phyloP scores from a whole-genome alignment of 2,113 vertebrate genomes.

The Monarcha castaneiventris region DNA sequence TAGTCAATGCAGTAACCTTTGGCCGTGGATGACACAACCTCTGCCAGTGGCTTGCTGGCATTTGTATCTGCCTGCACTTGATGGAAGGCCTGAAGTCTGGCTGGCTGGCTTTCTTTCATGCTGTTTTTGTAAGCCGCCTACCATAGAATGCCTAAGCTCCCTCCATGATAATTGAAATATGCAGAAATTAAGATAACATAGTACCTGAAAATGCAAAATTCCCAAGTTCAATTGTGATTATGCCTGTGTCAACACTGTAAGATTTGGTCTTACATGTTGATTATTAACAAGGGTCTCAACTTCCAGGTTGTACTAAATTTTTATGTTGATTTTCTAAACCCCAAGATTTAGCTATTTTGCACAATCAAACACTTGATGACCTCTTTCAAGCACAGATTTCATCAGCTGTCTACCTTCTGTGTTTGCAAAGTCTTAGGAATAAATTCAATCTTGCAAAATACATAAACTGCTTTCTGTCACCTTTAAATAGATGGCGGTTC shows the following conservation, averaged over 20 bases:
- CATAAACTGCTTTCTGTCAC: neutral
- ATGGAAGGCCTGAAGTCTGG: neutral
- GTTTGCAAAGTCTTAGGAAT: neutral
- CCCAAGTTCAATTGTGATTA: neutral
- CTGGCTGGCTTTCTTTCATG: neutral
- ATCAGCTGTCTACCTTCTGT: neutral
- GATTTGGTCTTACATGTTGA: neutral
- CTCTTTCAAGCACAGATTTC: neutral
- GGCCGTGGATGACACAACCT: neutral
- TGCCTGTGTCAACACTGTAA: neutral
- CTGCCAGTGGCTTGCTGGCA: neutral
- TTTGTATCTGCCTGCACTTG: neutral
- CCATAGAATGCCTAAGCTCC: neutral
- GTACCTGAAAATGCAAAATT: neutral
- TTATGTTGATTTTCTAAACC: neutral
- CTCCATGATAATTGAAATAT: neutral
- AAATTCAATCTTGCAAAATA: neutral
- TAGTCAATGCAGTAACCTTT: neutral
- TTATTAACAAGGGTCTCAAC: neutral
- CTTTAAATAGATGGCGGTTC: neutral
- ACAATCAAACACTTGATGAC: neutral
- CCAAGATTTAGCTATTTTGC: neutral
- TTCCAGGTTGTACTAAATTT: neutral
- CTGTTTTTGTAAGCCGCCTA: neutral
- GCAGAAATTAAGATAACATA: neutral